Conservation (phyloP, 1,140 invertebrate genomes). For the Atta colombica region DNA sequence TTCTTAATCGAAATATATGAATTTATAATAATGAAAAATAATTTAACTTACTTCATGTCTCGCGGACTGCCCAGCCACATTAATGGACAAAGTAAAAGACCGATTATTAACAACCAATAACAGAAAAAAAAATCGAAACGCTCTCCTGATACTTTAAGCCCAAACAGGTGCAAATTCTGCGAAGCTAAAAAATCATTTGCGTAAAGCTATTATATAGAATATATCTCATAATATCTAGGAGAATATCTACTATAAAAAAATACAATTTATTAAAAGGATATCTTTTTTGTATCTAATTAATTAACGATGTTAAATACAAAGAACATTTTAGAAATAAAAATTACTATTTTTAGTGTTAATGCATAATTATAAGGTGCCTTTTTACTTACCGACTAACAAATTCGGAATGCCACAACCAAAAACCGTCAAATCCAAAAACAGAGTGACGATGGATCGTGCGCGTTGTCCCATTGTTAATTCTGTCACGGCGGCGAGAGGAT, state of each 20-base stretch:
- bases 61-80: constrained; percentile 95
- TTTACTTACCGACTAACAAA: constrained; percentile 90
- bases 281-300: neutral
- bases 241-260: neutral
- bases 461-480: constrained; percentile 90
- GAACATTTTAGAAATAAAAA: neutral
- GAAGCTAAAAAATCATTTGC: constrained; percentile 87
- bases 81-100: constrained; percentile 90
- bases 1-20: neutral
- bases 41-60: constrained; percentile 91
- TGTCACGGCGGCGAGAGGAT: constrained; percentile 92
- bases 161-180: constrained; percentile 92
- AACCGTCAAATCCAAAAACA: constrained; percentile 91
- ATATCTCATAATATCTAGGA: neutral
- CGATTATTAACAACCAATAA: constrained; percentile 91
- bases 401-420: constrained; percentile 92
- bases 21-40: neutral
- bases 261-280: neutral
- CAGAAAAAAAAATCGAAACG: constrained; percentile 91
- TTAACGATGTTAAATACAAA: neutral
- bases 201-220: neutral
- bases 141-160: constrained; percentile 88
- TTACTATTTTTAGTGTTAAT: neutral
- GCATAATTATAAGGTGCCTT: neutral
- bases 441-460: constrained; percentile 88